phyloP scores from a whole-genome alignment of 2,888 invertebrate species.

The Byasa hedistus region DNA sequence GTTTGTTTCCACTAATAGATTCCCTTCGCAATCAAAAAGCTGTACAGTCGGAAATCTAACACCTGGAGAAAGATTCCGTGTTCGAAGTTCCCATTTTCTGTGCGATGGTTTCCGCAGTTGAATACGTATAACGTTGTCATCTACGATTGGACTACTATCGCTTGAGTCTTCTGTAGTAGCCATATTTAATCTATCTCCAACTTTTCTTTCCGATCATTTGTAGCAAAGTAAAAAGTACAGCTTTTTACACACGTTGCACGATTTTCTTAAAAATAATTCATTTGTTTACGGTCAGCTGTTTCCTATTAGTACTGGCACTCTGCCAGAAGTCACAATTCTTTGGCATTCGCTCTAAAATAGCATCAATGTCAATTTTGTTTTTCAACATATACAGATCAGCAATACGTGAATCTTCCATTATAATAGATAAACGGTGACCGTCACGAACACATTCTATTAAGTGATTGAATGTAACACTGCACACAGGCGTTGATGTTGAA shows the following conservation, averaged over 20 bases:
- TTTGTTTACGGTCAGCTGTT: constrained; percentile 79
- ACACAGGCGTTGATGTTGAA: constrained; percentile 53
- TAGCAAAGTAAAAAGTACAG: constrained; percentile 5
- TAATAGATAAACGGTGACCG: constrained; percentile 41
- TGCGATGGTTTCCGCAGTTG: constrained; percentile 81
- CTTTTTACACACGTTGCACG: constrained; percentile 15
- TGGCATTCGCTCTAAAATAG: constrained; percentile 71
- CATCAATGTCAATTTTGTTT: constrained; percentile 78
- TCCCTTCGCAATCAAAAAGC: constrained; percentile 82
- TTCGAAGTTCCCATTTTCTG: constrained; percentile 83
- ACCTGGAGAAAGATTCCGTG: constrained; percentile 81
- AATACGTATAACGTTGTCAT: constrained; percentile 80
- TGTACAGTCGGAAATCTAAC: constrained; percentile 81
- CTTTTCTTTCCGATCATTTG: constrained; percentile 41
- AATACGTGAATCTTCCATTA: constrained; percentile 35
- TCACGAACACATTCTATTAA: constrained; percentile 58
- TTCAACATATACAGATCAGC: constrained; percentile 51
- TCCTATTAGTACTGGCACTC: constrained; percentile 56
- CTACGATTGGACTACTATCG: constrained; percentile 72
- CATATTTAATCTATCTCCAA: constrained; percentile 50
- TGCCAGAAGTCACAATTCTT: constrained; percentile 65
- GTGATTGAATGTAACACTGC: constrained; percentile 60
- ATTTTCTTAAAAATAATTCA: constrained; percentile 57
- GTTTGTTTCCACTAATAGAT: constrained; percentile 81
- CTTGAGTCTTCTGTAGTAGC: constrained; percentile 57